phyloP scores from a whole-genome alignment of 1,140 invertebrate species.

The Drosophila kikkawai region DNA sequence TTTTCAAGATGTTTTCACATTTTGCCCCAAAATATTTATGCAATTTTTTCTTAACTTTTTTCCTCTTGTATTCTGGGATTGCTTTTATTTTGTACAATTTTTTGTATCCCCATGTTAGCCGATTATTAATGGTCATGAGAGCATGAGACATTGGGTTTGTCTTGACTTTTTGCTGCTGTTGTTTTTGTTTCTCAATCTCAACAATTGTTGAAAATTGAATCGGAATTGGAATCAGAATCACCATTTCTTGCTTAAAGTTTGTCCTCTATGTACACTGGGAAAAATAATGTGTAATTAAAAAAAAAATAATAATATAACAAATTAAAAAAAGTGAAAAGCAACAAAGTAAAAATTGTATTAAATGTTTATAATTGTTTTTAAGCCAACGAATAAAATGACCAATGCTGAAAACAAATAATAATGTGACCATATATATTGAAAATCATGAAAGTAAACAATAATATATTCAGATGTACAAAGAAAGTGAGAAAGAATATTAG shows the following conservation, averaged over 20 bases:
- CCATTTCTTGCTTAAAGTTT: slow-evolving; percentile 3
- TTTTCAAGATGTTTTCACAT: slow-evolving; percentile 38
- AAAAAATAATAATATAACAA: neutral
- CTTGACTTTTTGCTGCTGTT: slow-evolving; percentile 5
- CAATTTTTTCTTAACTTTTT: slow-evolving; percentile 16
- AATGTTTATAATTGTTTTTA: neutral
- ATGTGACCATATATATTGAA: neutral
- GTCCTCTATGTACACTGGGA: neutral
- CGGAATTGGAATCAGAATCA: slow-evolving; percentile 18
- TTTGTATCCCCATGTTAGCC: neutral
- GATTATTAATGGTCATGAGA: slow-evolving; percentile 53
- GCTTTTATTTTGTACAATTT: neutral
- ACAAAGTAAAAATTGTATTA: neutral
- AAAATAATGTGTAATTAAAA: neutral
- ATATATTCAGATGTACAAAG: neutral
- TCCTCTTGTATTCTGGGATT: neutral
- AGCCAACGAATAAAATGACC: neutral
- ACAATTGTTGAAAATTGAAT: slow-evolving; percentile 25
- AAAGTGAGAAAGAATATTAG: too few relatives aligned
- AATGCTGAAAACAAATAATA: neutral
- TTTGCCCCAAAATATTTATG: slow-evolving; percentile 39
- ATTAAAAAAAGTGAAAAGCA: neutral
- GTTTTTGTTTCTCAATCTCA: slow-evolving; percentile 9
- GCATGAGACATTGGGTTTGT: slow-evolving; percentile 49
- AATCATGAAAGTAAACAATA: neutral